Base-by-base conservation (phyloP, 2,888 invertebrate species). In the Cryptocheilus praepositus region DNA sequence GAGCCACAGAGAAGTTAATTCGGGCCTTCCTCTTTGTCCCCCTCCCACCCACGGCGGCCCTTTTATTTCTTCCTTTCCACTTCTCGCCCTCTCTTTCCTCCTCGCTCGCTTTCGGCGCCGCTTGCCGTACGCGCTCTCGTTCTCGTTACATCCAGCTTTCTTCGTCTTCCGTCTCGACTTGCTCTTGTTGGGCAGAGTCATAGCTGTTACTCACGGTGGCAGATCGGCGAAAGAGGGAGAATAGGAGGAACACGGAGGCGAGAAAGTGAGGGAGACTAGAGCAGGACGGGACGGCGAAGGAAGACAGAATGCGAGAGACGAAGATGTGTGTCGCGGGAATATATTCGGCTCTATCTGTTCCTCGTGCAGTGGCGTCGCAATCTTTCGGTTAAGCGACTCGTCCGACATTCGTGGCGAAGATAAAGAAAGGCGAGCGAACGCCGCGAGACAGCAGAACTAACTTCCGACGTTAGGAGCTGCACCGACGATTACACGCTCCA, bases 271-370 rank as follows among this genome's bases (percentile, higher is more conserved):
- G 62, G 56, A 36, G 61, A 55, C 62, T 2, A 11, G 36, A 36
- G 7, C 7, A 36, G 8, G 11, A 36, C 11, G 36, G 36, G 36
- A 36, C 36, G 36, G 36, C 3, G 54, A 44, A 59, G 56, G 7
- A 36, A 49, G 58, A 59, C 57, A 66, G 64, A 61, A 62, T 36
- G 61, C 61, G 19, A 61, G 59, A 59, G 54, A 69, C 57, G 36
- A 19, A 55, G 55, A 53, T 45, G 52, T 36, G 36, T 55, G 58
- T 65, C 60, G 64, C 51, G 19, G 45, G 56, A 46, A 61, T 74
- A 71, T 80, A 77, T 76, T 80, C 69, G 75, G 75, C 81, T 84
- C 83, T 85, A 84, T 84, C 84, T 85, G 8, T 11, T 36, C 7
- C 80, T 84, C 79, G 80, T 70, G 67, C 68, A 68, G 74, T 79